phyloP scores from a whole-genome alignment of 2,113 vertebrate species.

The Lepus timidus region DNA sequence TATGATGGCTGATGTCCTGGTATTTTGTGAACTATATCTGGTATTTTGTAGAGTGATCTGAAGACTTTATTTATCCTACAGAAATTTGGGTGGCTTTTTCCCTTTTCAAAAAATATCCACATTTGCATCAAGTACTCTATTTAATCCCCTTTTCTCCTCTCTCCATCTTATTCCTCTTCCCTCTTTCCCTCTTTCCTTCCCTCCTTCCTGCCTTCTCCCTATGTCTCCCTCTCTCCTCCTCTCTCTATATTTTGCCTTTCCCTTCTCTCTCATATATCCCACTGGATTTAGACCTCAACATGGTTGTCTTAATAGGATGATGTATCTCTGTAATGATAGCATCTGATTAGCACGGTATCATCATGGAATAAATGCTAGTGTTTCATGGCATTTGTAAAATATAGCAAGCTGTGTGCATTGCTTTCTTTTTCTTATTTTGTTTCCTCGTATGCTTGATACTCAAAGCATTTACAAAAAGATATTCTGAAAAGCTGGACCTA shows the following conservation, averaged over 20 bases:
- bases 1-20: not conserved
- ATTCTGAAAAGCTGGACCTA: slow-evolving; percentile 34
- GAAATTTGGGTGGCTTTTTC: not conserved
- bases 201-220: not conserved
- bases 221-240: too few species aligned
- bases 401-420: not conserved
- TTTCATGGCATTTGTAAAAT: not conserved
- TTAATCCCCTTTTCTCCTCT: not conserved
- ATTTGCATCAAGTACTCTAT: not conserved
- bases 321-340: not conserved
- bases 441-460: not conserved
- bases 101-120: not conserved
- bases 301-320: not conserved
- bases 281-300: slow-evolving; percentile 15
- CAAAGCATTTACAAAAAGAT: slow-evolving; percentile 54
- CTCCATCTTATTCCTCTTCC: not conserved
- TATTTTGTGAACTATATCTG: not conserved
- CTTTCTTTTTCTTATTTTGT: not conserved
- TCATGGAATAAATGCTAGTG: slow-evolving; percentile 11
- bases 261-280: not conserved
- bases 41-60: not conserved
- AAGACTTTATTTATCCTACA: not conserved
- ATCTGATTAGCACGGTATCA: slow-evolving; percentile 11
- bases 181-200: not conserved
- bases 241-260: not conserved